Evolutionary conservation across 2,797 vertebrate species (phyloP).

Genomic region (Cyprinodon diabolis): DNA sequence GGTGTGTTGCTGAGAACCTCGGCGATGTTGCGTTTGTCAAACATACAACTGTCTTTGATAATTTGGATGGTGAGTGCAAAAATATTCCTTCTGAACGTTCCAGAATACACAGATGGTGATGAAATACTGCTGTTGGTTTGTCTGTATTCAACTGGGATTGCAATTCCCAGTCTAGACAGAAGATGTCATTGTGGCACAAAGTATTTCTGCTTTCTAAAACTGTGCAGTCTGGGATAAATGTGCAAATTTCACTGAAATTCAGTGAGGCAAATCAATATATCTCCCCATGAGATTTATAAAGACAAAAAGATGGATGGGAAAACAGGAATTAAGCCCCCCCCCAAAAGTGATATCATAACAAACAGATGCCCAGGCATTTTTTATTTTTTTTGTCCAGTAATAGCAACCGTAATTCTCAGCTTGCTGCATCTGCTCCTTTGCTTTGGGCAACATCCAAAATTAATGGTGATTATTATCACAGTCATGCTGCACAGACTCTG

Average conservation of each 20-base stretch:
- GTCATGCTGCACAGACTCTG: constrained; percentile 63
- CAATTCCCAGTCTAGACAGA: constrained; percentile 54
- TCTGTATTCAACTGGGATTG: constrained; percentile 14
- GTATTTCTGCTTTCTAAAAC: constrained; percentile 7
- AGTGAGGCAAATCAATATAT: constrained; percentile 7
- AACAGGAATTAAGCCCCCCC: neutral
- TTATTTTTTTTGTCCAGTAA: constrained; percentile 43
- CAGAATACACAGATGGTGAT: neutral
- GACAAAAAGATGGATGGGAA: neutral
- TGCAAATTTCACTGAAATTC: constrained; percentile 8
- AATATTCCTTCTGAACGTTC: neutral
- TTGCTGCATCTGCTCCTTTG: constrained; percentile 65
- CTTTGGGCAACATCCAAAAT: constrained; percentile 73
- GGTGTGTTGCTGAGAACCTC: constrained; percentile 85
- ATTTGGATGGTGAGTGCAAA: constrained; percentile 77
- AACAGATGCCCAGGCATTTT: constrained; percentile 18
- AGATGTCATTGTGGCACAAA: constrained; percentile 74
- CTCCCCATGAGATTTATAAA: constrained; percentile 3
- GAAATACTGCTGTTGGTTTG: neutral
- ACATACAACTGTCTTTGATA: constrained; percentile 83
- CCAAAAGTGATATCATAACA: neutral
- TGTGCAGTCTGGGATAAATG: constrained; percentile 9
- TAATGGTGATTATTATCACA: constrained; percentile 75
- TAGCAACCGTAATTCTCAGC: constrained; percentile 56
- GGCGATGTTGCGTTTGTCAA: constrained; percentile 85